phyloP scores from a whole-genome alignment of 2,797 vertebrate species.

The Hyperoplus immaculatus region DNA sequence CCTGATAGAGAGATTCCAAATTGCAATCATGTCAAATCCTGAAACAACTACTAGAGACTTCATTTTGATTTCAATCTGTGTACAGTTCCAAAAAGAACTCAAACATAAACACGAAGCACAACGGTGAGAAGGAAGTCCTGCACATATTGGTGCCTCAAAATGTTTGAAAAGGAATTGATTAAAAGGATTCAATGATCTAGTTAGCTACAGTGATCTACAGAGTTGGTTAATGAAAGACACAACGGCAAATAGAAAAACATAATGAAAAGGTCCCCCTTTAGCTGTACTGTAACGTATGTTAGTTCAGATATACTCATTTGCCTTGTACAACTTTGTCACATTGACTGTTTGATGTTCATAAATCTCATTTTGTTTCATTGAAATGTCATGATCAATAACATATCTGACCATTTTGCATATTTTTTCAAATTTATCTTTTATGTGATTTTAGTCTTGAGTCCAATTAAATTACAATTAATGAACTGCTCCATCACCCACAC shows the following conservation, averaged over 20 bases:
- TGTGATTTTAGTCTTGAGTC: not conserved
- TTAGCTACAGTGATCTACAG: not conserved
- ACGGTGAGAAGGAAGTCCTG: not conserved
- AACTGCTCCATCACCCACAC: not conserved
- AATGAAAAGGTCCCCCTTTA: not conserved
- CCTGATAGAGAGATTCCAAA: not conserved
- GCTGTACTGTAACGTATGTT: not conserved
- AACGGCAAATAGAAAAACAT: not conserved
- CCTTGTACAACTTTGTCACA: not conserved
- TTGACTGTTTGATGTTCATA: conserved; percentile 1
- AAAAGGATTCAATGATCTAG: not conserved
- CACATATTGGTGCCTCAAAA: not conserved
- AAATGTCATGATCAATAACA: conserved; percentile 35
- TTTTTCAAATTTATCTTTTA: not conserved
- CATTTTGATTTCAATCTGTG: not conserved
- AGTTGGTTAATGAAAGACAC: not conserved
- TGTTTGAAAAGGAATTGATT: not conserved
- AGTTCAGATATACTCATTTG: not conserved
- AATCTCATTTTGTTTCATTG: conserved; percentile 11
- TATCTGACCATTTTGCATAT: conserved; percentile 14
- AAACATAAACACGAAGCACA: not conserved
- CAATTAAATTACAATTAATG: not conserved
- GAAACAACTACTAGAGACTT: too few relatives aligned
- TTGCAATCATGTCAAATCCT: too few relatives aligned
- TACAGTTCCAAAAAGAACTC: not conserved